phyloP scores from a whole-genome alignment of 2,888 invertebrate genomes.

The Alloplasta piceator region DNA sequence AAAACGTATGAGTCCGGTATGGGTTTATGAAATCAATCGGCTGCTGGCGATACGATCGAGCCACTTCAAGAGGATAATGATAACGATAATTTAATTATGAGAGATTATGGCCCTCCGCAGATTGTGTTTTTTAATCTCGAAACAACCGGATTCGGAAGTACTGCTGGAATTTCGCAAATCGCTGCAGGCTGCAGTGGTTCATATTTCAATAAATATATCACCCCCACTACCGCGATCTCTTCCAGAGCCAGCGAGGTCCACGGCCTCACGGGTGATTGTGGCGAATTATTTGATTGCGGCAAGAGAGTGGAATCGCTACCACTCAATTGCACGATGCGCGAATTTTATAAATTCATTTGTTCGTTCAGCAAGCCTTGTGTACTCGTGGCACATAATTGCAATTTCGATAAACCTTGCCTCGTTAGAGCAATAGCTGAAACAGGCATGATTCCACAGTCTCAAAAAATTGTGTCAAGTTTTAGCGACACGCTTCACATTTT shows the following conservation, averaged over 20 bases:
- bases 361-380: constrained; percentile 12
- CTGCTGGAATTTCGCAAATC: constrained; percentile 60
- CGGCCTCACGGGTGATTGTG: constrained; percentile 37
- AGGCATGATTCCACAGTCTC: constrained; percentile 1
- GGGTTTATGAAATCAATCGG: constrained; percentile 46
- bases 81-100: not conserved
- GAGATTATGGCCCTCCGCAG: not conserved
- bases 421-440: not conserved
- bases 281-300: constrained; percentile 43
- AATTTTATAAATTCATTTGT: constrained; percentile 1
- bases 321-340: not conserved
- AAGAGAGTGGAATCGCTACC: constrained; percentile 29
- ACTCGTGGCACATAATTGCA: constrained; percentile 27
- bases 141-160: constrained; percentile 47
- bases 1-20: constrained; percentile 56
- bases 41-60: constrained; percentile 20
- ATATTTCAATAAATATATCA: too few relatives aligned
- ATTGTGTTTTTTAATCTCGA: constrained; percentile 59
- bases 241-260: constrained; percentile 28
- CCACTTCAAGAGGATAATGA: constrained; percentile 4
- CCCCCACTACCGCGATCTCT: constrained; percentile 43
- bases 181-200: constrained; percentile 45
- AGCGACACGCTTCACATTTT: constrained; percentile 21
- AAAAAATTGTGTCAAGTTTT: constrained; percentile 6
- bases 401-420: not conserved